Conservation (phyloP, 2,797 vertebrate species). For the Buceros bicornis region DNA sequence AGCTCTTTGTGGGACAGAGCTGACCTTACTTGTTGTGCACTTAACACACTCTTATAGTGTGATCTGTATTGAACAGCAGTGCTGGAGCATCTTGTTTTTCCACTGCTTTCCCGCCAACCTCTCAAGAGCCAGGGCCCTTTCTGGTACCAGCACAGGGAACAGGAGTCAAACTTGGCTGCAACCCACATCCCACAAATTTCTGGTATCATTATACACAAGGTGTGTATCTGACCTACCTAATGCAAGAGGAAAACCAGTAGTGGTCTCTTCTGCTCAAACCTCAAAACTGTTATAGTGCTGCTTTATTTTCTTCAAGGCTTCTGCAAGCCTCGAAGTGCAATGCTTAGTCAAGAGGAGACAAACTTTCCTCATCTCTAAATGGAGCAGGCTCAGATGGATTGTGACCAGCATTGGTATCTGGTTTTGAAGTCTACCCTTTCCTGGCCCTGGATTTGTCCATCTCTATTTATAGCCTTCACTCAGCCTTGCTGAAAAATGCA, state of each 20-base stretch:
- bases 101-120: background rate
- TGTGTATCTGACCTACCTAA: background rate
- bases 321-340: background rate
- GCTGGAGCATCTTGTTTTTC: background rate
- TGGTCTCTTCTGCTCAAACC: background rate
- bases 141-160: background rate
- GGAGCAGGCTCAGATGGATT: background rate
- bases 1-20: background rate
- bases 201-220: rapidly evolving
- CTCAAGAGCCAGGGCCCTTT: background rate
- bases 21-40: background rate
- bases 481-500: constrained; percentile 8
- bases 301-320: background rate
- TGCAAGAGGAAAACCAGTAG: background rate
- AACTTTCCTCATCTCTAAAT: background rate
- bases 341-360: background rate
- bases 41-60: background rate
- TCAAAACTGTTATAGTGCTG: background rate
- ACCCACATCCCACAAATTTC: background rate
- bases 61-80: background rate
- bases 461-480: constrained; percentile 30
- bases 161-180: background rate
- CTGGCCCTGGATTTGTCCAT: background rate
- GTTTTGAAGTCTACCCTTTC: constrained; percentile 29
- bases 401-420: background rate